Evolutionary conservation across 2,888 invertebrate genomes (phyloP).

Genomic region (Drosophila melanosoma): DNA sequence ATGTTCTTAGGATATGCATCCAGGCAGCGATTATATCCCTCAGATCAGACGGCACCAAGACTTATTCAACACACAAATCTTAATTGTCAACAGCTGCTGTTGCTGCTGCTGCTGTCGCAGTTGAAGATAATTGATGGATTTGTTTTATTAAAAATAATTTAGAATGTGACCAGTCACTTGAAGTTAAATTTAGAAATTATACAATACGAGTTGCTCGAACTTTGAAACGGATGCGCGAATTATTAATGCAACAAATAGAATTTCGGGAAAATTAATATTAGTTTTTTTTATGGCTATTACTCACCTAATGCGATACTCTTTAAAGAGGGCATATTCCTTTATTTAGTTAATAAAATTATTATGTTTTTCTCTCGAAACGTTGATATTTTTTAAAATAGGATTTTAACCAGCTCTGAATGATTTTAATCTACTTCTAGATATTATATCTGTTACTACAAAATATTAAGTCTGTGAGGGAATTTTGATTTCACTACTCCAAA

Average conservation of each 20-base stretch:
- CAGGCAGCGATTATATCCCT: conserved; percentile 18
- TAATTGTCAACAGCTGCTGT: conserved; percentile 41
- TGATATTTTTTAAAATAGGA: too few species aligned
- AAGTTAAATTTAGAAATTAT: conserved; percentile 50
- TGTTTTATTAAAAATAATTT: conserved; percentile 16
- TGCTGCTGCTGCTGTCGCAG: conserved; percentile 27
- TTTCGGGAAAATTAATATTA: neutral
- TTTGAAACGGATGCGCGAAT: conserved; percentile 40
- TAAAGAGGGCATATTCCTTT: neutral
- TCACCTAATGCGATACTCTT: neutral
- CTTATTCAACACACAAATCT: conserved; percentile 18
- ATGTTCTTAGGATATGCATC: conserved; percentile 33
- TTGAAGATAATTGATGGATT: conserved; percentile 57
- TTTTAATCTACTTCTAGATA: neutral
- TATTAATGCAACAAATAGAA: conserved; percentile 2
- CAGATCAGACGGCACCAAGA: neutral
- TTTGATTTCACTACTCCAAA: neutral
- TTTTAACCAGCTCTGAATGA: neutral
- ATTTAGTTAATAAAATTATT: too few species aligned
- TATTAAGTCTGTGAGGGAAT: conserved; percentile 12
- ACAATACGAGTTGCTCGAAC: conserved; percentile 6
- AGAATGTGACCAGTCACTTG: conserved; percentile 1
- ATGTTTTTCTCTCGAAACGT: too few species aligned
- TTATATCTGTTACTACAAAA: neutral
- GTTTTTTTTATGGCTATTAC: neutral